Evolutionary conservation across 1,140 invertebrate species (phyloP).

Genomic region (Cotesia vestalis): DNA sequence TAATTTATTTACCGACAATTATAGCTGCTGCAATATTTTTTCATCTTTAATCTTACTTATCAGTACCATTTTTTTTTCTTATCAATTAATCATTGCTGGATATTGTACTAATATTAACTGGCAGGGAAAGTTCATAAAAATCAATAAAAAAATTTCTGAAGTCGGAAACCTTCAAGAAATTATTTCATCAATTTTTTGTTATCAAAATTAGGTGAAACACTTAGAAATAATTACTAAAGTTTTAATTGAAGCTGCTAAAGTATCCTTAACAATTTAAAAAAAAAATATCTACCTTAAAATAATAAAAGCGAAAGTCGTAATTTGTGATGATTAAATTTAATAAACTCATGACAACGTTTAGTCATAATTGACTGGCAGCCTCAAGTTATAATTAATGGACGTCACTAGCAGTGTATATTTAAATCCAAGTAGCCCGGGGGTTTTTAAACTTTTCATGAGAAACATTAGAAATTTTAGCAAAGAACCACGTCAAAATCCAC

Average conservation of each 20-base stretch:
- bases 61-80: background rate
- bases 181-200: too few species aligned
- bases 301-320: background rate
- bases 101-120: too few species aligned
- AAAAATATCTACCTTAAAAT: background rate
- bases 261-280: too few species aligned
- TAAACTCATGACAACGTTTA: background rate
- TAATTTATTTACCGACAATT: conserved; percentile 16
- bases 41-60: too few species aligned
- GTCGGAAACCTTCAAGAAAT: too few species aligned
- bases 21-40: too few species aligned
- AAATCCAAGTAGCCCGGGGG: conserved; percentile 16
- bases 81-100: background rate
- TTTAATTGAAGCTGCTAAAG: too few species aligned
- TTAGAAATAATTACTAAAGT: too few species aligned
- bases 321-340: too few species aligned
- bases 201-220: too few species aligned
- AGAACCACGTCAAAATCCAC: conserved; percentile 35
- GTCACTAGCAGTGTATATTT: background rate
- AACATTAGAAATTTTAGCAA: conserved; percentile 37
- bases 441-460: conserved; percentile 15
- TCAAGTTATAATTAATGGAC: conserved; percentile 18
- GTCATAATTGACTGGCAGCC: conserved; percentile 3
- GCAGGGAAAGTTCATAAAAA: too few species aligned
- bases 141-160: too few species aligned